Evolutionary conservation across 2,888 invertebrate species (phyloP).

Genomic region (Phrixothrix hirtus): DNA sequence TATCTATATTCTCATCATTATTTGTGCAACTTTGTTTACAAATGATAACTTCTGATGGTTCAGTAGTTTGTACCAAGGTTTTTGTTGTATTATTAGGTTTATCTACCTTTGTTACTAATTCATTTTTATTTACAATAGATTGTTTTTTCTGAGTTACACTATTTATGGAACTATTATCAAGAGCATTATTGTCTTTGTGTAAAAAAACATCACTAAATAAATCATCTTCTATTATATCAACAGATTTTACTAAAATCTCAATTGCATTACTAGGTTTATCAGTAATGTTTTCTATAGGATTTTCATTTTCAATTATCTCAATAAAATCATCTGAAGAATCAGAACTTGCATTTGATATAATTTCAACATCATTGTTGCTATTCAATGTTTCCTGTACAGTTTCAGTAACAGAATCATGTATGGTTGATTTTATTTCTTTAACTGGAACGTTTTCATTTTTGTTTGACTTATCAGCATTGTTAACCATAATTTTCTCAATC

Average conservation of each 20-base stretch:
- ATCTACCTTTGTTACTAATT: background rate
- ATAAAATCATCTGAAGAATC: slow-evolving; percentile 25
- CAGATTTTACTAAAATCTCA: slow-evolving; percentile 54
- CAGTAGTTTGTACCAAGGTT: no score
- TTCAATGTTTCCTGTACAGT: background rate
- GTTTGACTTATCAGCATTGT: background rate
- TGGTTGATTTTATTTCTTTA: background rate
- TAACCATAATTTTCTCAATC: slow-evolving; percentile 62
- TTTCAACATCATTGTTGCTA: slow-evolving; percentile 17
- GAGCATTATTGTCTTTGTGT: slow-evolving; percentile 8
- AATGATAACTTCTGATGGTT: no score
- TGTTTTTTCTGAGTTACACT: slow-evolving; percentile 1
- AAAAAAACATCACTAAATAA: slow-evolving; percentile 43
- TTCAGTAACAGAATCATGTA: background rate
- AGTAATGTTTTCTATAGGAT: background rate
- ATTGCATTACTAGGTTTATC: slow-evolving; percentile 30
- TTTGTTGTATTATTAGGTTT: no score
- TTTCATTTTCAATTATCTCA: slow-evolving; percentile 28
- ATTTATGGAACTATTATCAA: no score
- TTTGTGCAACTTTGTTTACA: no score
- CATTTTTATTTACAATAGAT: background rate
- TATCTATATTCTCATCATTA: no score
- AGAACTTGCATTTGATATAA: slow-evolving; percentile 42
- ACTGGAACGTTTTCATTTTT: background rate
- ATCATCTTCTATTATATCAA: slow-evolving; percentile 47